phyloP scores from a whole-genome alignment of 2,888 invertebrate species.

The Lampropteryx suffumata region DNA sequence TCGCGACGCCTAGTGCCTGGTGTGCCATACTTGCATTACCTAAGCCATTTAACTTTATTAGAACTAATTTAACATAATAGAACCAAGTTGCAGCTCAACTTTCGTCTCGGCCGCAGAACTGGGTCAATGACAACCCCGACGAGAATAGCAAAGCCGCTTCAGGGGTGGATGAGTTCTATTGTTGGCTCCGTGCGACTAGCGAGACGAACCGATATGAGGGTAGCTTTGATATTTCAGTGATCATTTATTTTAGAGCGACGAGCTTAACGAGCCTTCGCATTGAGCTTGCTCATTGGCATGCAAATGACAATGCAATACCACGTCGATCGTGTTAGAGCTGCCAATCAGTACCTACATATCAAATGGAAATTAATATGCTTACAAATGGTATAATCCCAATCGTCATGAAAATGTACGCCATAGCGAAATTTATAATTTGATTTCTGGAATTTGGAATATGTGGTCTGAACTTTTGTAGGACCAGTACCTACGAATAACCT shows the following conservation, averaged over 20 bases:
- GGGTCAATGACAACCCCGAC: constrained; percentile 75
- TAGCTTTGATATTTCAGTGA: constrained; percentile 28
- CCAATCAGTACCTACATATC: constrained; percentile 15
- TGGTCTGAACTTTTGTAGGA: no score
- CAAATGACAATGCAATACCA: constrained; percentile 18
- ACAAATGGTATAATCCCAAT: not conserved
- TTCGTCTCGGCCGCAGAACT: constrained; percentile 60
- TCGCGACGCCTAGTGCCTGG: constrained; percentile 54
- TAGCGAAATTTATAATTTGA: no score
- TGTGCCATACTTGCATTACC: constrained; percentile 54
- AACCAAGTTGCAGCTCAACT: constrained; percentile 56
- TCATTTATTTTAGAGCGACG: constrained; percentile 26
- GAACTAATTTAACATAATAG: constrained; percentile 65
- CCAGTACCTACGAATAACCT: no score
- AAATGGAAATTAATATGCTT: constrained; percentile 15
- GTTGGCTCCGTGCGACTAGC: constrained; percentile 50
- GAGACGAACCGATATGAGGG: constrained; percentile 34
- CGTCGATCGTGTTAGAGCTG: constrained; percentile 12
- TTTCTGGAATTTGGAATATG: no score
- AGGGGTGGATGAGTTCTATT: constrained; percentile 70
- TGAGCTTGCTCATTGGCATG: constrained; percentile 15
- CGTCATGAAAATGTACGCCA: constrained; percentile 7
- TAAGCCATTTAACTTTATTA: constrained; percentile 68
- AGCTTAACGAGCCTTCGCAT: constrained; percentile 23
- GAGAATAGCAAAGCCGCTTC: constrained; percentile 74